Base-by-base conservation (phyloP, 2,888 invertebrate genomes). In the Ophioninae sp. region DNA sequence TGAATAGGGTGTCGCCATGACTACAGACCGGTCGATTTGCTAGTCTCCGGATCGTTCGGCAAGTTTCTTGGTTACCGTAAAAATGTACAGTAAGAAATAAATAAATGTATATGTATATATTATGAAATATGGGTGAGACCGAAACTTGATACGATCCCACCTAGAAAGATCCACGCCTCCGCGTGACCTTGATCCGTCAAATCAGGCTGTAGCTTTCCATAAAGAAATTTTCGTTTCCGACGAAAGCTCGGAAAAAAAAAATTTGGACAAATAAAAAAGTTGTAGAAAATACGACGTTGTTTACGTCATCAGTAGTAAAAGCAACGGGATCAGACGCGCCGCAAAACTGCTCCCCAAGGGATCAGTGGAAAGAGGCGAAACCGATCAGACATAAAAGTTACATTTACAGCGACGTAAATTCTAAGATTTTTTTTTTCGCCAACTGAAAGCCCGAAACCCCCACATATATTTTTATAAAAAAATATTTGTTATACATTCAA, bases 11-110 rank as follows among this genome's bases (percentile, higher is more conserved):
- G 88, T 91, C 86, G 83, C 86, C 88, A 91, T 91, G 90, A 86
- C 88, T 86, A 91, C 91, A 88, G 89, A 88, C 91, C 85, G 90
- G 88, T 91, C 91, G 91, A 91, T 91, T 90, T 86, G 85, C 85
- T 80, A 84, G 85, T 85, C 87, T 85, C 84, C 83, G 77, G 78
- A 84, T 51, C 63, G 64, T 67, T 59, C 67, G 67, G 73, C 63
- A 63, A 44, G 79, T 76, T 64, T 69, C 69, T 76, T 72, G 71
- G 82, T 83, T 74, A 69, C 71, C 73, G 63, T 78, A 83, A 82
- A 76, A 84, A 84, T 58, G 80, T 85, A 59, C 75, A 87, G 84
- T 78, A 82, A 82, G 58, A 80, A 67, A 68, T 44, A 64, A 44
- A 64, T 30, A 56, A 63, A 64, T 30, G 30, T 10, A 39, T 51